phyloP scores from a whole-genome alignment of 1,140 invertebrate species.

The Protaetia brevitarsis region DNA sequence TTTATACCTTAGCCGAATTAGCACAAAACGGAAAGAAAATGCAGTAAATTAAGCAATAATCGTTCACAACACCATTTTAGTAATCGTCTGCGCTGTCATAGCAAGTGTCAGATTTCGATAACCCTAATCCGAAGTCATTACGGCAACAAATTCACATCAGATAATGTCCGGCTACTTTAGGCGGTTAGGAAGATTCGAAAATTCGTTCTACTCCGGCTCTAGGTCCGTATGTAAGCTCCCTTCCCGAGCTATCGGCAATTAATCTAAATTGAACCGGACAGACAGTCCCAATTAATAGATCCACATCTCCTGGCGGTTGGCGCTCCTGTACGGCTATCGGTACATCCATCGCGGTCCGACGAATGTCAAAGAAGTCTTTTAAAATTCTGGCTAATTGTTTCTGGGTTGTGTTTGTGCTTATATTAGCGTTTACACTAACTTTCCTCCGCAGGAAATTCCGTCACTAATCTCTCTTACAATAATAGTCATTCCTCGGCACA shows the following conservation, averaged over 20 bases:
- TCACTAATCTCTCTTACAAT: no score
- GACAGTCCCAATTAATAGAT: constrained; percentile 41
- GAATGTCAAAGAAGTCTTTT: constrained; percentile 5
- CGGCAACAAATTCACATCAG: constrained; percentile 26
- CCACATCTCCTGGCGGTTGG: constrained; percentile 3
- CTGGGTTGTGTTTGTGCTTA: neutral
- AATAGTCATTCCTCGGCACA: no score
- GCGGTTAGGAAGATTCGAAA: neutral
- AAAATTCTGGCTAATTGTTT: constrained; percentile 13
- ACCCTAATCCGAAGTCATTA: constrained; percentile 26
- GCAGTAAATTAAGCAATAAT: no score
- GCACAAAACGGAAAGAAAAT: no score
- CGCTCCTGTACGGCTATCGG: neutral
- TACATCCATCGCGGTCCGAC: constrained; percentile 1
- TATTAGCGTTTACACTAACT: no score
- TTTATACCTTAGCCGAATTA: no score
- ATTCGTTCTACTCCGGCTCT: constrained; percentile 18
- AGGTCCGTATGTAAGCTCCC: neutral
- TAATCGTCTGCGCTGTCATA: no score
- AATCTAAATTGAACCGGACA: constrained; percentile 42
- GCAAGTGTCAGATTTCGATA: constrained; percentile 23
- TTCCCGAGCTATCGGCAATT: constrained; percentile 37
- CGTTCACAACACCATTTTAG: no score
- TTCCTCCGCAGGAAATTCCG: no score
- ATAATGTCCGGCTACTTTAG: constrained; percentile 15